Evolutionary conservation across 2,888 invertebrate species (phyloP), one percentile per base, ranked within the genome.

Genomic region (Galerucella nymphaeae): DNA sequence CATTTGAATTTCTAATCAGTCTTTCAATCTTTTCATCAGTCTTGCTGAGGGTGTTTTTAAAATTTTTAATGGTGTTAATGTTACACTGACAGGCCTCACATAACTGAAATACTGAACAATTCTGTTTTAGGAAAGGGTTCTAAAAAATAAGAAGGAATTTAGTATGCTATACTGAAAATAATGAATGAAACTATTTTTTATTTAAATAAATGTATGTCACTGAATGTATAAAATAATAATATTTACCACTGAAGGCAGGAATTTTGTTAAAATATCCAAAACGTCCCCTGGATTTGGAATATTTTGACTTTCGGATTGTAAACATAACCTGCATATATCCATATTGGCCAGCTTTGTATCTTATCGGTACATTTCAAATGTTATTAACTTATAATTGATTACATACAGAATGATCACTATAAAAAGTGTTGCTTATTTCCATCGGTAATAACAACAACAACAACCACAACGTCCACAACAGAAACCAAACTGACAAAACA

Each of bases 271-370:
- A 23, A 30, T 59, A 30, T 57, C 4, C 41, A 73, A 53, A 41
- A 48, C 59, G 18, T 71, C 61, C 18, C 41, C 2, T 30, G 62
- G 41, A 59, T 64, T 63, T n/a, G 16, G n/a, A 11, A 63, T 64
- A 50, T 48, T 53, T 55, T 53, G 42, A 13, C 64, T 65, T 9
- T 53, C 65, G 9, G 48, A n/a, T 64, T 69, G 59, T 66, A 74
- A 70, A 72, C 74, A 74, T 70, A 74, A 74, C 66, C 74, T 72
- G 50, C 74, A 74, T 57, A 66, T 63, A 45, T 66, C 66, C 74
- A 74, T 74, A 16, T 48, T 71, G 9, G 14, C 11, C 11, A 57
- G 13, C 2, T 20, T 11, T 57, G 8, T 30, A 30, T 30, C 30
- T 38, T 38, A 38, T 38, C 30, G 30, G 30, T 8, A 38, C 8